Base-by-base conservation (phyloP, 92 coral and sea anemone genomes). In the Bergia puertoricense region DNA sequence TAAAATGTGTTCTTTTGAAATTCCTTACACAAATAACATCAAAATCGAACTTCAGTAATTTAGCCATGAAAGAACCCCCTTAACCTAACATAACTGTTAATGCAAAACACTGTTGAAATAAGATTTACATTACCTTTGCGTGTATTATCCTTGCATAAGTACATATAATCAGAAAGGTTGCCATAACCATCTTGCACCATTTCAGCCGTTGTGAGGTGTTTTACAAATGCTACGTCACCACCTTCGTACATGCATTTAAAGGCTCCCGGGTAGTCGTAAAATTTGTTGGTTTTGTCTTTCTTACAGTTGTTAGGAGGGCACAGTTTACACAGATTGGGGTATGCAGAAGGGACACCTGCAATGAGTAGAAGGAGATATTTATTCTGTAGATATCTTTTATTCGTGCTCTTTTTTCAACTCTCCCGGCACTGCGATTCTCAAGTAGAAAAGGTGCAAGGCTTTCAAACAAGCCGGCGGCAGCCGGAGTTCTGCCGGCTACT, bases 221-320 rank as follows among this genome's bases (percentile, higher is more conserved):
- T 96, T n/a, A 94, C 88, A 69, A 96, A 96, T 11, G 96, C 98
- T 4, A 96, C 98, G 10, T 96, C 98, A 0, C 96, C 96, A 3
- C 90, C 91, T 1, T 90, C 95, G 2, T 85, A 93, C 96, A 96
- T 90, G 79, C 98, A 96, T 79, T 56, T 89, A 86, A 96, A 96
- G 2, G 98, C 97, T 14, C 98, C 98, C 1, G 84, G 44, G 67
- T 96, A 89, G 20, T 88, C 90, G 8, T 77, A 81, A 57, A 90
- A 96, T 22, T 30, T 15, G 54, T 90, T 86, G 39, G 45, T 15
- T 30, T 0, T 66, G 74, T 81, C 65, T 22, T 85, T 86, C 59
- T 69, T 41, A 6, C 3, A 45, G 42, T 76, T 86, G 5, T 85
- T 42, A 0, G 40, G n/a, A 4, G 66, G 79, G 76, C 97, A 94